Base-by-base conservation (phyloP, 2,888 invertebrate species). In the Tenthredo amoena region DNA sequence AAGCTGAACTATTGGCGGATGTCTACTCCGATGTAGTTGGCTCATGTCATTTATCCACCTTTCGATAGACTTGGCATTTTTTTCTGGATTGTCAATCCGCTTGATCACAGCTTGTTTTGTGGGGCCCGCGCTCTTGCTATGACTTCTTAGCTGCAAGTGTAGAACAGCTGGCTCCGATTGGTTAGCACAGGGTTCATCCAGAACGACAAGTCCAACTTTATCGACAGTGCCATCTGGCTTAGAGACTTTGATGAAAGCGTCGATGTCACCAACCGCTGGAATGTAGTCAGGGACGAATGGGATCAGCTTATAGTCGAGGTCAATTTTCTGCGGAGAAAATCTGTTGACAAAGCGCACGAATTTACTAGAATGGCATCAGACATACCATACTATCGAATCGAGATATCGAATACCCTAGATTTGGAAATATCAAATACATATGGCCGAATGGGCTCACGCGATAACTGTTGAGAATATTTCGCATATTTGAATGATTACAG, bases 231-330 rank as follows among this genome's bases (percentile, higher is more conserved):
- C 95, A 89, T 98, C 97, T 0, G 99, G 99, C 34, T 98, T 96
- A 74, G 95, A 94, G 1, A 99, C 97, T 95, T 99, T 99, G 65
- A 99, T 95, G 94, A 99, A 99, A 3, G 99, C 99, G 94, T 99
- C 99, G 88, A 99, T 99, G 93, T 99, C 99, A 0, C 99, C 99
- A 76, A 99, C 99, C 0, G 99, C 98, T 10, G 99, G 99, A 89
- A 99, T 97, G 94, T 97, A 99, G 91, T 99, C 99, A 0, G 99
- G 99, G 84, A 99, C 96, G 93, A 99, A 99, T 0, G 99, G 99
- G 91, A 97, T 97, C 91, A 99, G 95, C 91, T 97, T 97, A 93
- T 97, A 97, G 83, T 98, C 98, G 71, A 99, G 95, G 89, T 98
- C 98, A 84, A 98, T 97, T 90, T 96, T 96, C 94, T 99, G 98